Evolutionary conservation across 2,888 invertebrate species (phyloP).

Genomic region (Ennomos erosarius): DNA sequence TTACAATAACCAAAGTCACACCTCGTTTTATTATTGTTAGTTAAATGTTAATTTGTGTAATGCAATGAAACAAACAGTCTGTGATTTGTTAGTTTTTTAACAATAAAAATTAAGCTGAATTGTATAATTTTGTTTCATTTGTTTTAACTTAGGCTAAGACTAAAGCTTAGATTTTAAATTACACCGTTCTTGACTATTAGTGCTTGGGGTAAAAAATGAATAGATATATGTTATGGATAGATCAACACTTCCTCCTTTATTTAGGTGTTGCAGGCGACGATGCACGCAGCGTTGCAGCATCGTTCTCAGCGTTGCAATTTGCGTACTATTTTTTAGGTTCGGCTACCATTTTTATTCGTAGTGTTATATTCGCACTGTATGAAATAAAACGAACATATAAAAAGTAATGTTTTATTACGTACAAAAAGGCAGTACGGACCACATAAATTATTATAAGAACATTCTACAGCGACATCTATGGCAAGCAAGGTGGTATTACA

Average conservation of each 20-base stretch:
- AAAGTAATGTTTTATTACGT: constrained; percentile 61
- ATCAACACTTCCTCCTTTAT: too few relatives aligned
- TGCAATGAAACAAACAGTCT: constrained; percentile 61
- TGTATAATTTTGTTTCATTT: constrained; percentile 34
- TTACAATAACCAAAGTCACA: constrained; percentile 5
- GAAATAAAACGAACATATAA: constrained; percentile 34
- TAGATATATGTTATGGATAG: too few relatives aligned
- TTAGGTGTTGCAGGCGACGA: too few relatives aligned
- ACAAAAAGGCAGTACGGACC: constrained; percentile 59
- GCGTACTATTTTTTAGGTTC: too few relatives aligned
- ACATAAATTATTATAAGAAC: constrained; percentile 48
- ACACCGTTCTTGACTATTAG: too few relatives aligned
- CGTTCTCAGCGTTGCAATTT: too few relatives aligned
- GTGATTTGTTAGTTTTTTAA: constrained; percentile 73
- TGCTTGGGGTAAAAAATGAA: too few relatives aligned
- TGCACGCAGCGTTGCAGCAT: too few relatives aligned
- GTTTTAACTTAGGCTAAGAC: background rate
- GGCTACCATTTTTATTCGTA: too few relatives aligned
- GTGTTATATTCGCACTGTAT: too few relatives aligned
- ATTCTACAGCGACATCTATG: constrained; percentile 41
- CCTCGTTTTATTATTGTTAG: constrained; percentile 3
- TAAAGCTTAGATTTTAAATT: too few relatives aligned
- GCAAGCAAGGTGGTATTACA: background rate
- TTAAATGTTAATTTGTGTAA: constrained; percentile 40
- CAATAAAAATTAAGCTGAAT: constrained; percentile 64